These are phyloP conservation scores for Pseudococcus viburni DNA, from an alignment of 2,888 invertebrate species.

Conservation along the genomic window DNA sequence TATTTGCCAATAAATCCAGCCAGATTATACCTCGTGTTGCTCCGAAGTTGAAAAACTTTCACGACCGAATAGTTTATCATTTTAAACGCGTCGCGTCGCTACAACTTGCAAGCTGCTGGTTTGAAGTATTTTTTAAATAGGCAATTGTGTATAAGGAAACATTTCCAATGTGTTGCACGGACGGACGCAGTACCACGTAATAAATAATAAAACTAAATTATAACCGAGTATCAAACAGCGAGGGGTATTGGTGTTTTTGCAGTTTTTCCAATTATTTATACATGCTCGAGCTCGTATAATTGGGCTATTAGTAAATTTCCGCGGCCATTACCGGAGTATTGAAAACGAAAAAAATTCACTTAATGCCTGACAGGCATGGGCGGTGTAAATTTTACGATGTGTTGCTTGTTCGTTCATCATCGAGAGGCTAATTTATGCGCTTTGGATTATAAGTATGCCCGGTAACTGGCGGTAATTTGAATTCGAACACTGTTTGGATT, in stretches of 20 bases:
- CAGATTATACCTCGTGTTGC: background rate
- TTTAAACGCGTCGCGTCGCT: background rate
- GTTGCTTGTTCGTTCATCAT: slow-evolving; percentile 39
- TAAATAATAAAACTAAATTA: slow-evolving; percentile 38
- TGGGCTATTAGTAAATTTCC: slow-evolving; percentile 36
- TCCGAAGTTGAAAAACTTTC: slow-evolving; percentile 18
- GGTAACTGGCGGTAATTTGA: background rate
- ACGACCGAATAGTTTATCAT: slow-evolving; percentile 9
- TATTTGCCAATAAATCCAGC: slow-evolving; percentile 27
- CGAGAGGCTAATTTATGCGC: background rate
- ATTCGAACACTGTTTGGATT: background rate
- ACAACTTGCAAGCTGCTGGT: slow-evolving; percentile 7
- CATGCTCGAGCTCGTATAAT: background rate
- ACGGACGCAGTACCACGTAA: background rate
- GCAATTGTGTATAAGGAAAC: background rate
- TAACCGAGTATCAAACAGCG: slow-evolving; percentile 32
- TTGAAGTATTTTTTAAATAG: background rate
- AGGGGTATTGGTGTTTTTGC: background rate
- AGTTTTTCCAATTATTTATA: slow-evolving; percentile 27
- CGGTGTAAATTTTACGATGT: slow-evolving; percentile 26
- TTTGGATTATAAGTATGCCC: background rate
- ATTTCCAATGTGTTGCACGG: background rate
- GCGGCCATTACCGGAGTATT: background rate
- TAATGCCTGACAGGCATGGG: slow-evolving; percentile 7
- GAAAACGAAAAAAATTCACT: slow-evolving; percentile 27